Evolutionary conservation across 2,888 invertebrate species (phyloP).

Genomic region (Cactoblastis cactorum): DNA sequence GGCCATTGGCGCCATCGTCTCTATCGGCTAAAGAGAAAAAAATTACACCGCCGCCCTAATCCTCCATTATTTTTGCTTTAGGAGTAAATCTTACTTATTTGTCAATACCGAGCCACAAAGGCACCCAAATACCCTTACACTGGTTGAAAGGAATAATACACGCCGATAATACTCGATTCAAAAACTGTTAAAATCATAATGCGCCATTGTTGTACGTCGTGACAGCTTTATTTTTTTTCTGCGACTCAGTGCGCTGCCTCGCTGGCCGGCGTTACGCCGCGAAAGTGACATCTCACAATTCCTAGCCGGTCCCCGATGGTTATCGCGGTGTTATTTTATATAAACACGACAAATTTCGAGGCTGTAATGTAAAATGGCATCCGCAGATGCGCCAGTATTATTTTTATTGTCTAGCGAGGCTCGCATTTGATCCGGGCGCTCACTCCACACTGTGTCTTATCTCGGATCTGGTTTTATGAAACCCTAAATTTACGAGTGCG

Average conservation of each 20-base stretch:
- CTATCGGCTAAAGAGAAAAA: constrained; percentile 47
- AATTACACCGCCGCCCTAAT: constrained; percentile 58
- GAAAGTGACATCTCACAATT: constrained; percentile 60
- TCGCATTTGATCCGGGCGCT: constrained; percentile 76
- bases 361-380: constrained; percentile 53
- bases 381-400: constrained; percentile 75
- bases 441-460: constrained; percentile 77
- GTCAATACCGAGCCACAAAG: constrained; percentile 77
- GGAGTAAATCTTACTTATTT: constrained; percentile 76
- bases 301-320: constrained; percentile 66
- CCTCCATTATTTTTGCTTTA: constrained; percentile 70
- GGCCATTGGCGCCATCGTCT: constrained; percentile 64
- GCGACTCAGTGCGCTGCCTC: constrained; percentile 5
- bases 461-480: constrained; percentile 79
- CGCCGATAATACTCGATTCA: constrained; percentile 74
- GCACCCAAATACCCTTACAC: constrained; percentile 75
- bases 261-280: constrained; percentile 27
- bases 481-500: constrained; percentile 80
- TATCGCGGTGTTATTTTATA: constrained; percentile 72
- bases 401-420: constrained; percentile 73
- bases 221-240: constrained; percentile 60
- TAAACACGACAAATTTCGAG: constrained; percentile 76
- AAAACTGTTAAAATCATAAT: constrained; percentile 77
- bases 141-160: constrained; percentile 72
- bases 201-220: constrained; percentile 67